Base-by-base conservation (phyloP, 2,888 invertebrate genomes). In the Hartigia nigra region DNA sequence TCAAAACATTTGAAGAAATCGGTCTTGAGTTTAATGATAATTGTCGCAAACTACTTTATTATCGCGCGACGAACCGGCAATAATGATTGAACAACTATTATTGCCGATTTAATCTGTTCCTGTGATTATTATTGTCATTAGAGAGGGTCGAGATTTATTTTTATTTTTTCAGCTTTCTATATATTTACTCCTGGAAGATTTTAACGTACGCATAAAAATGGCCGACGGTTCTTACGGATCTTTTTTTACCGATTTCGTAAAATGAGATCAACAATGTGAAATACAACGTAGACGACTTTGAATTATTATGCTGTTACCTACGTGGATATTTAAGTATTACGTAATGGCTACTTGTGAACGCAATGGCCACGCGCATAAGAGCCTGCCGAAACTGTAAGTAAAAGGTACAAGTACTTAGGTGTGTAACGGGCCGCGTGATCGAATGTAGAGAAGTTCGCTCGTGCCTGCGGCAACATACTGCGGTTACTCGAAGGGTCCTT, bases 341-440 rank as follows among this genome's bases (percentile, higher is more conserved):
- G 9, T 55, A 55, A 55, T 9, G 14, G 55, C 23, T 23, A 55
- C 55, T 55, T 23, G 55, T 23, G 9, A 55, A 55, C 23, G 23
- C 55, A 55, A 55, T 23, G 23, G 55, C 55, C 55, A 55, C 55
- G 55, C 55, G 55, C 23, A 23, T 23, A 23, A 55, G 55, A 9
- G 55, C 9, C 55, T 55, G 2, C 23, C 23, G 4, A 55, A 55
- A 55, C 14, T 9, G 55, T 55, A 9, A 55, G 55, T 9, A 55
- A 55, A 55, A 23, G 55, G 55, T 23, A 55, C 55, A 81, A 82
- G 78, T 79, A 88, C 89, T 89, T 84, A 84, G 89, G 86, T 85
- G 89, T 88, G 90, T 88, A 90, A 90, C 88, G 84, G 89, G 90
- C 88, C 88, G 86, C 88, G 84, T 90, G 89, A 90, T 90, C 86